A percentile compares a stretch with the other conserved stretches of the same genome.
These are phyloP conservation scores for Nemapogon koenigi DNA, from an alignment of 2,888 invertebrate genomes.

Conservation along the genomic window DNA sequence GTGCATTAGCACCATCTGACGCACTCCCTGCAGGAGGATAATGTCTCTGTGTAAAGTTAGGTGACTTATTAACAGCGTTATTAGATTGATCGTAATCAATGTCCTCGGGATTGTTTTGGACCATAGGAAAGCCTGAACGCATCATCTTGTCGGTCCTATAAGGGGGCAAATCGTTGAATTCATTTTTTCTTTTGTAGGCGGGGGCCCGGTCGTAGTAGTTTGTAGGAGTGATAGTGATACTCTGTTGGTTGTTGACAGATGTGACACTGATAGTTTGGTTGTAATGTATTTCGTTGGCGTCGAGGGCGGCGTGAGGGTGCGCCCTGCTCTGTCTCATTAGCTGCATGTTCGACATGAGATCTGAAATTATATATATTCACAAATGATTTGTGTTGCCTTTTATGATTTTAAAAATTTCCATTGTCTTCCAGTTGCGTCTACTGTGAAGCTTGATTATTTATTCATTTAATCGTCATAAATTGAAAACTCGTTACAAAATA, in stretches of 20 bases:
- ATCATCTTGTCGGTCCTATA: constrained; percentile 52
- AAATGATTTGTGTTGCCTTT: too few species aligned
- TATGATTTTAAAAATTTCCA: too few species aligned
- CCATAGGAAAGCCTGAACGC: constrained; percentile 42
- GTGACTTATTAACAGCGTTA: constrained; percentile 14
- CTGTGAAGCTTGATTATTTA: too few species aligned
- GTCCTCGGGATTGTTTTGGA: constrained; percentile 35
- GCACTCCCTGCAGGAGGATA: constrained; percentile 36
- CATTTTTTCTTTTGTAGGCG: constrained; percentile 45
- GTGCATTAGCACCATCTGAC: constrained; percentile 30
- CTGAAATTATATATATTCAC: too few species aligned
- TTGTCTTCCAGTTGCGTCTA: too few species aligned
- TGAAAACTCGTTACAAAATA: too few species aligned
- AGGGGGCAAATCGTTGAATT: constrained; percentile 41
- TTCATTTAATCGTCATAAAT: too few species aligned
- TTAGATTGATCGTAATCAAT: constrained; percentile 28
- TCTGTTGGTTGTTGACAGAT: constrained; percentile 30
- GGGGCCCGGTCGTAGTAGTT: constrained; percentile 45
- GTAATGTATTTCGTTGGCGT: constrained; percentile 49
- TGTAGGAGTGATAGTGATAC: constrained; percentile 35
- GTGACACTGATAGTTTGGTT: constrained; percentile 33
- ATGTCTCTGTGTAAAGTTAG: constrained; percentile 39
- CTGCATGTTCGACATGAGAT: constrained; percentile 40
- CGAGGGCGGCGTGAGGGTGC: constrained; percentile 38
- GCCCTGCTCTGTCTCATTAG: constrained; percentile 37